Conservation (phyloP, 1,140 invertebrate genomes). For the Philotrypesis tridentata region DNA sequence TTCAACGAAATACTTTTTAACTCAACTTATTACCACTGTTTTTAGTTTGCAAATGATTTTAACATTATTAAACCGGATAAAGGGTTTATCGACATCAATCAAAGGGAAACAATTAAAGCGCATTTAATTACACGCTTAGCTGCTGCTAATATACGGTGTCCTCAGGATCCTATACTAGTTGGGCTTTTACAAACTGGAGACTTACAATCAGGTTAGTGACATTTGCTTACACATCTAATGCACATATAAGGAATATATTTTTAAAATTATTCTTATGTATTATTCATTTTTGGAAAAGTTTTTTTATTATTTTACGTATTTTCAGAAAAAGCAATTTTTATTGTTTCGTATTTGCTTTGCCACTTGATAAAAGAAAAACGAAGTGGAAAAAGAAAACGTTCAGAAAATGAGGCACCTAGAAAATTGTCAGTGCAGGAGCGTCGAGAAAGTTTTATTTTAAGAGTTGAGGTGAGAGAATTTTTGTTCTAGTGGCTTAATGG, state of each 20-base stretch:
- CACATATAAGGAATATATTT: not conserved
- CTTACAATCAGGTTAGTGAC: not conserved
- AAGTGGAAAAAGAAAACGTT: not conserved
- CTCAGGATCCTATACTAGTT: not conserved
- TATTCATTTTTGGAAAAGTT: not conserved
- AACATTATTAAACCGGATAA: not conserved
- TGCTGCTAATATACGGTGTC: not conserved
- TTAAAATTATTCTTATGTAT: not conserved
- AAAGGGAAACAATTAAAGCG: not conserved
- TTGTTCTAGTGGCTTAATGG: no score
- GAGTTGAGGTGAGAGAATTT: no score
- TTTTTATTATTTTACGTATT: not conserved
- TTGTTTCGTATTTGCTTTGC: not conserved
- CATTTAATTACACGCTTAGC: not conserved
- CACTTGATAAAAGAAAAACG: not conserved
- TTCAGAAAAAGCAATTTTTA: conserved; percentile 21
- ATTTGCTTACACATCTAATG: not conserved
- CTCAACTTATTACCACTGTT: not conserved
- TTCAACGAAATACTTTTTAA: not conserved
- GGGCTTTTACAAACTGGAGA: not conserved
- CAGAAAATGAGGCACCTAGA: not conserved
- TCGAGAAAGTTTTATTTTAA: no score
- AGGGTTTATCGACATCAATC: not conserved
- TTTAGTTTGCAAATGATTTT: conserved; percentile 13
- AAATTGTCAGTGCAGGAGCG: conserved; percentile 12